phyloP scores from a whole-genome alignment of 53 echinoderm and acorn worm genomes.

The Holothuria leucospilota region DNA sequence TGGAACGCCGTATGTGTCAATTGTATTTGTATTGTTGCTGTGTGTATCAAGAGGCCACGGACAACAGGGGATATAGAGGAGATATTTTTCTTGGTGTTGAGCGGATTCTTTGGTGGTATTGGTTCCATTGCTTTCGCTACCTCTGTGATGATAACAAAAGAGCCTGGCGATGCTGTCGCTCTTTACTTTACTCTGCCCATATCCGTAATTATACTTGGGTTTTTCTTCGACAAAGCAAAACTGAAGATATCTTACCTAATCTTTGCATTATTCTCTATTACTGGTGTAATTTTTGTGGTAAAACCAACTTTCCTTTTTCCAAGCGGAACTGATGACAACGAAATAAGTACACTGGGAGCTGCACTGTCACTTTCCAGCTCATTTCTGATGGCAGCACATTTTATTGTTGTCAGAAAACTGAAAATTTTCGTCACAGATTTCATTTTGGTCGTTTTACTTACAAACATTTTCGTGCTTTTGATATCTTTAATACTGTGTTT shows the following conservation, averaged over 20 bases:
- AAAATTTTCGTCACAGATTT: no score
- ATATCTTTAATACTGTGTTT: no score
- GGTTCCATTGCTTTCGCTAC: not conserved
- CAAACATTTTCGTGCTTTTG: no score
- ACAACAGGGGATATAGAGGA: not conserved
- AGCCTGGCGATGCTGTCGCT: not conserved
- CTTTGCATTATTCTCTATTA: not conserved
- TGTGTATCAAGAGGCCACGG: not conserved
- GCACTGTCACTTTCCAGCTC: no score
- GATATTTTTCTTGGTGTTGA: not conserved
- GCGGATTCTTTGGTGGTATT: not conserved
- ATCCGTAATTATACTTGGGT: not conserved
- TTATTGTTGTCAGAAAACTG: no score
- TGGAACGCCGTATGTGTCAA: not conserved
- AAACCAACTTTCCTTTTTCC: conserved; percentile 10
- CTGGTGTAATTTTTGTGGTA: not conserved
- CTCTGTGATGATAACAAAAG: not conserved
- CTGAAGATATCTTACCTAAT: not conserved
- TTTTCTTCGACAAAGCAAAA: not conserved
- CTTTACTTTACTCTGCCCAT: not conserved
- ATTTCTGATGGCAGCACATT: no score
- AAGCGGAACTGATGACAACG: no score
- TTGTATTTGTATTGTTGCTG: not conserved
- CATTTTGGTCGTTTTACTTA: no score
- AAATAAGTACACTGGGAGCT: no score